Conservation (phyloP, 1,140 invertebrate genomes). For the Heliconius hermathena region DNA sequence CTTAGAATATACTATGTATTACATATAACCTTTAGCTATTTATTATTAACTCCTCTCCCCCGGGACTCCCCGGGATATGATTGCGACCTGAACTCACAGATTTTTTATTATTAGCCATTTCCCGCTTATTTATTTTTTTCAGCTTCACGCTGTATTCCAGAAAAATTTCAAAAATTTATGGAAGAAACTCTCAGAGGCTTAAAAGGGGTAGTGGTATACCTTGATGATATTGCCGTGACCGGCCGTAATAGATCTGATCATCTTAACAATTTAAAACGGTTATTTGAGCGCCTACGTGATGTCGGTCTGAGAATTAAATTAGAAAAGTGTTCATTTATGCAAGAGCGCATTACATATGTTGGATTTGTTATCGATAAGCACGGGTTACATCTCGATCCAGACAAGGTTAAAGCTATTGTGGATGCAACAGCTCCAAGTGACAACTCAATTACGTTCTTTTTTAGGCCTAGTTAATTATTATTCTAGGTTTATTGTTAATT, state of each 20-base stretch:
- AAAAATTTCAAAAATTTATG: slow-evolving; percentile 44
- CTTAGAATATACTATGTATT: too few relatives aligned
- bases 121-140: too few relatives aligned
- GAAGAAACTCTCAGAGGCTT: slow-evolving; percentile 38
- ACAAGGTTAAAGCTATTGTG: slow-evolving; percentile 62
- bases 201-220: slow-evolving; percentile 37
- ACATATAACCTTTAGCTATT: too few relatives aligned
- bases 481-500: slow-evolving; percentile 44
- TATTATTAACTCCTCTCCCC: too few relatives aligned
- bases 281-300: too few relatives aligned
- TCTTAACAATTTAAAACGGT: too few relatives aligned
- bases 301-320: slow-evolving; percentile 49
- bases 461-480: slow-evolving; percentile 52
- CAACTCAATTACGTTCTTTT: slow-evolving; percentile 52
- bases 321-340: slow-evolving; percentile 46
- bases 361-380: slow-evolving; percentile 61
- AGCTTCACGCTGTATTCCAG: slow-evolving; percentile 40
- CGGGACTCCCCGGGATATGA: too few relatives aligned
- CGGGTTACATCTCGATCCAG: slow-evolving; percentile 53
- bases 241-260: slow-evolving; percentile 31
- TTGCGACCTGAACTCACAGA: too few relatives aligned
- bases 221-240: slow-evolving; percentile 45
- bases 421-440: slow-evolving; percentile 52
- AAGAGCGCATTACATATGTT: slow-evolving; percentile 49
- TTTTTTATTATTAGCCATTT: too few relatives aligned